Conservation (phyloP, 2,113 vertebrate species). For the Donacobius atricapilla region DNA sequence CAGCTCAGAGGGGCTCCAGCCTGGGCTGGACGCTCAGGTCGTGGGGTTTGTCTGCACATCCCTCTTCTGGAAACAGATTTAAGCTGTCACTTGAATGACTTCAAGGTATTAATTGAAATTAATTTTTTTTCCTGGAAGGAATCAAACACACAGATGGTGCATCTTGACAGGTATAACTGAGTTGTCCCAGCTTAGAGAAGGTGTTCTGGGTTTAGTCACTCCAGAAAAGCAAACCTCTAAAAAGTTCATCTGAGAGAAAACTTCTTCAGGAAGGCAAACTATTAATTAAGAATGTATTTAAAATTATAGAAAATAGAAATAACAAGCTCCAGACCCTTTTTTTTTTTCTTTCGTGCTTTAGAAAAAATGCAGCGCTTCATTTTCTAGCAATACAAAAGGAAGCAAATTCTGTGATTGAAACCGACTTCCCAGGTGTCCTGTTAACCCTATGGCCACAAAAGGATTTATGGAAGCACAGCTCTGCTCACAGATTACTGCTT, state of each 20-base stretch:
- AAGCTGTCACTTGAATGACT: not conserved
- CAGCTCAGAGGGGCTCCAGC: not conserved
- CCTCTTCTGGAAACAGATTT: not conserved
- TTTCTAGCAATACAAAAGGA: not conserved
- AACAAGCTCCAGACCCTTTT: not conserved
- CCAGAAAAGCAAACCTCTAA: not conserved
- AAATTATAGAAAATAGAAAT: not conserved
- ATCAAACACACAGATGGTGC: too few relatives aligned
- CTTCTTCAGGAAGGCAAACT: not conserved
- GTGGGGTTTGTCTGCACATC: fast-evolving
- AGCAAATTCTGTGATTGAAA: not conserved
- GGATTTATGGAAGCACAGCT: not conserved
- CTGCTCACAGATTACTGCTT: not conserved
- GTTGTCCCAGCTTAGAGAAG: not conserved
- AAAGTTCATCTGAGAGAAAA: not conserved
- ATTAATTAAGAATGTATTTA: not conserved
- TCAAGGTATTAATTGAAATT: not conserved
- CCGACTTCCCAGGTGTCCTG: fast-evolving
- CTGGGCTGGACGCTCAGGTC: fast-evolving
- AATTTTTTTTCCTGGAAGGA: not conserved
- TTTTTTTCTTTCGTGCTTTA: not conserved
- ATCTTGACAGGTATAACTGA: too few relatives aligned
- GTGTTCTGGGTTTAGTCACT: not conserved
- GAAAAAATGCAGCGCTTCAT: not conserved
- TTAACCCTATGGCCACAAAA: not conserved